Base-by-base conservation (phyloP, 2,888 invertebrate genomes). In the Priocnemis perturbator region DNA sequence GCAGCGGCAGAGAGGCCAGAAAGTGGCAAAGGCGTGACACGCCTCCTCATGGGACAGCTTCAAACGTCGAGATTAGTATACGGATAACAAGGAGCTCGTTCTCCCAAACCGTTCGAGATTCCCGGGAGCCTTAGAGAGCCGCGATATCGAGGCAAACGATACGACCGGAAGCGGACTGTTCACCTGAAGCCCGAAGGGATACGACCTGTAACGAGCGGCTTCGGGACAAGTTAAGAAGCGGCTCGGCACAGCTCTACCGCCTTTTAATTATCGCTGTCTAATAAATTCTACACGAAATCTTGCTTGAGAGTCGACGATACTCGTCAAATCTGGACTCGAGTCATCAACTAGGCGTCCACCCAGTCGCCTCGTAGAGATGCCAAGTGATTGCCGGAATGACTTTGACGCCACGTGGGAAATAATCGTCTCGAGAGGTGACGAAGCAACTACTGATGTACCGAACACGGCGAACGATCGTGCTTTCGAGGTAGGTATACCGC, bases 221-320 rank as follows among this genome's bases (percentile, higher is more conserved):
- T 14, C 57, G 64, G 67, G 77, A 77, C 74, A 74, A 79, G 79
- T 76, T 74, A 67, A 59, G 69, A 57, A 71, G 76, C 77, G 79
- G 71, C 75, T 79, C 75, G 77, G 81, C 83, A 86, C 83, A 82
- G 80, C 78, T 80, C 81, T 77, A 80, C 82, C 82, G 81, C 81
- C 81, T 83, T 83, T 85, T 85, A 85, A 86, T 87, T 86, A 86
- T 82, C 73, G 82, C 75, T 75, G 78, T 79, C 79, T 84, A 85
- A 86, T 87, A 85, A 86, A 87, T 86, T 86, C 83, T 73, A 73
- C 64, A 61, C 67, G 70, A 30, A 67, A 70, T 64, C 77, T 68
- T 59, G 77, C 65, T 74, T 66, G 67, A 61, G 60, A 69, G 69
- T 64, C 67, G 64, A 76, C 69, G 45, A 11, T 11, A 45, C 17